Evolutionary conservation across 1,140 invertebrate species (phyloP).

Genomic region (Parasteatoda tepidariorum): DNA sequence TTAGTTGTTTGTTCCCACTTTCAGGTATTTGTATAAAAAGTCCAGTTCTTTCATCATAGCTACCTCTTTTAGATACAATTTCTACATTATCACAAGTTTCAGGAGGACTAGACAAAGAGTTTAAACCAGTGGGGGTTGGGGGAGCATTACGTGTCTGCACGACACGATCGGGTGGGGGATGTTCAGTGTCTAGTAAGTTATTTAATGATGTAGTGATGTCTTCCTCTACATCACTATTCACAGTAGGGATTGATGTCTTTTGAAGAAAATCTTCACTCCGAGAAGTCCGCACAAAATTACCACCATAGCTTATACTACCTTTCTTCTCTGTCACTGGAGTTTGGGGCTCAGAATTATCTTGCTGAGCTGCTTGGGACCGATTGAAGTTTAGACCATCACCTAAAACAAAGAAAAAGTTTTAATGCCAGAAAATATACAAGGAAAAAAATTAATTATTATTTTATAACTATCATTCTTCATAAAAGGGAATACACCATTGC

Average conservation of each 20-base stretch:
- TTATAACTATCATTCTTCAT: no score
- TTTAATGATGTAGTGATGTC: constrained; percentile 92
- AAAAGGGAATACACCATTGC: no score
- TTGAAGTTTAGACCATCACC: not conserved
- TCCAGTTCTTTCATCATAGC: not conserved
- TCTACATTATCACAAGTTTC: constrained; percentile 73
- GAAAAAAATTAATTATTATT: no score
- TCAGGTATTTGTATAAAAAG: constrained; percentile 43
- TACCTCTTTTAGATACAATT: not conserved
- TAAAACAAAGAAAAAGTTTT: not conserved
- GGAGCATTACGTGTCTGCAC: constrained; percentile 93
- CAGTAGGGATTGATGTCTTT: constrained; percentile 81
- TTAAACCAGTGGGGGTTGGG: constrained; percentile 63
- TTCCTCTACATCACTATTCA: constrained; percentile 82
- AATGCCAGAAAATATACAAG: no score
- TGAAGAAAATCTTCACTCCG: constrained; percentile 85
- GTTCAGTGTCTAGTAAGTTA: constrained; percentile 81
- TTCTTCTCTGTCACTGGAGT: constrained; percentile 63
- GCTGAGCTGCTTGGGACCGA: constrained; percentile 49
- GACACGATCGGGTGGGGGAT: constrained; percentile 73
- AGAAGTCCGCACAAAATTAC: constrained; percentile 79
- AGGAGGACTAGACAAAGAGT: constrained; percentile 68
- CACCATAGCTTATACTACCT: constrained; percentile 65
- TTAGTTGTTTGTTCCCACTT: not conserved
- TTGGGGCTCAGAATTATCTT: constrained; percentile 64